Base-by-base conservation (phyloP, 2,113 vertebrate genomes). In the Brienomyrus longianalis region DNA sequence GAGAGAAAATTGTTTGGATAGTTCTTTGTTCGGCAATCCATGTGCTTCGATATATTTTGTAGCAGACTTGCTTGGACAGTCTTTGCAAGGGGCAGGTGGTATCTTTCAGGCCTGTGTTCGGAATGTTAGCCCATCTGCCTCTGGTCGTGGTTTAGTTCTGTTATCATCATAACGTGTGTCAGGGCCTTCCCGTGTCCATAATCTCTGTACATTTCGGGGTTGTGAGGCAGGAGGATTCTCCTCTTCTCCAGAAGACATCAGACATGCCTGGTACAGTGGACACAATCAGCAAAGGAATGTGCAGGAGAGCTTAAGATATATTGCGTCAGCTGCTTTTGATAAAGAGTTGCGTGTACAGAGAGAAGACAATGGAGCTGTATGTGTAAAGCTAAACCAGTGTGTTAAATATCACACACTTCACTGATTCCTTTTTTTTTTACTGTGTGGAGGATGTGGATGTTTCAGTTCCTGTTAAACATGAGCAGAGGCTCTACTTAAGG, bases 391-490 rank as follows among this genome's bases (percentile, higher is more conserved):
- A 52, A 89, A 66, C 54, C 23, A 31, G 35, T 47, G 27, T 45
- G 51, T 23, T 84, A 52, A 89, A 89, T 89, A 80, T 23, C 31
- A 89, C 66, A 62, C 35, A 85, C 39, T 39, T 23, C 89, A 27
- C 21, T 11, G 45, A 56, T 54, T 87, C 51, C 10, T 5, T 47
- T 89, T 66, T 35, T 23, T 52, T 17, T 15, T 56, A 56, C 54
- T 7, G 9, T 27, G 45, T 56, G 86, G 27, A 35, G 35, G 52
- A 56, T 43, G 9, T 62, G 5, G 52, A 59, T 54, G 10, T 86
- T n/a, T 23, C 80, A 48, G 50, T 87, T 56, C 50, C 85, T 87
- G 51, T 56, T 87, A 52, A 11, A 87, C 85, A 89, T 8, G 21
- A 54, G 31, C 27, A 13, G 52, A 48, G 39, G 80, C 51, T 45